Evolutionary conservation across 2,113 vertebrate genomes (phyloP).

Genomic region (Centropristis striata): DNA sequence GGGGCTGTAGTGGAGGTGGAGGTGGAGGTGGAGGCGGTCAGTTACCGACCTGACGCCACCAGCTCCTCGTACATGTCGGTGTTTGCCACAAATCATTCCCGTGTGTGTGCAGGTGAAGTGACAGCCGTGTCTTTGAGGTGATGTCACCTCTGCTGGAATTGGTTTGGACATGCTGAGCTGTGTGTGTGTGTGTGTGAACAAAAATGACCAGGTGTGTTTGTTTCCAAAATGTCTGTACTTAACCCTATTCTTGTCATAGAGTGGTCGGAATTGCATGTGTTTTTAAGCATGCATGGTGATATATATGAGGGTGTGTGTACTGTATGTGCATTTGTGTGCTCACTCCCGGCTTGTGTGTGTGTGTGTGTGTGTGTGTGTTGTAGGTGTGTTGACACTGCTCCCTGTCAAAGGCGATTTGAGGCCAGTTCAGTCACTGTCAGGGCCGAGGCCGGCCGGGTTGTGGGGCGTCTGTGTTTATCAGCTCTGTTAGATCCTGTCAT

Average conservation of each 20-base stretch:
- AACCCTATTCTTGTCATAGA: constrained; percentile 7
- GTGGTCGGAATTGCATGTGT: not conserved
- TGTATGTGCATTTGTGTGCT: constrained; percentile 6
- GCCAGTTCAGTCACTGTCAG: constrained; percentile 87
- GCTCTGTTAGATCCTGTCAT: constrained; percentile 83
- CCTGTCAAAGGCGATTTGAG: constrained; percentile 85
- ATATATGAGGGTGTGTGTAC: not conserved
- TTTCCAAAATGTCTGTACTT: not conserved
- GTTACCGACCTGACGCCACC: constrained; percentile 37
- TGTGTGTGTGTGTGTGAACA: constrained; percentile 1
- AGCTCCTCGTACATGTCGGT: constrained; percentile 30
- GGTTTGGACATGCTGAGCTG: constrained; percentile 52
- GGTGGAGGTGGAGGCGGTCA: constrained; percentile 44
- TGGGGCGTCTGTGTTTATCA: constrained; percentile 83
- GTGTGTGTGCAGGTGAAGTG: constrained; percentile 72
- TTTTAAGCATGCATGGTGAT: constrained; percentile 33
- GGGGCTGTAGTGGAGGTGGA: constrained; percentile 26
- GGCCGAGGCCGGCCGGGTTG: constrained; percentile 74
- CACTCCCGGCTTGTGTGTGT: constrained; percentile 19
- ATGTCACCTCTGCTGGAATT: constrained; percentile 63
- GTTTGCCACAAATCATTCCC: constrained; percentile 50
- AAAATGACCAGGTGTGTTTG: constrained; percentile 24
- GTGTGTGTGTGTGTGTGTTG: constrained; percentile 30
- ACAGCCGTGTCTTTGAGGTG: constrained; percentile 67
- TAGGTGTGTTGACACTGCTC: constrained; percentile 78